A percentile compares a stretch with the other conserved stretches of the same genome.
Evolutionary conservation across 2,888 invertebrate genomes (phyloP).

Genomic region (Drosophila birchii): DNA sequence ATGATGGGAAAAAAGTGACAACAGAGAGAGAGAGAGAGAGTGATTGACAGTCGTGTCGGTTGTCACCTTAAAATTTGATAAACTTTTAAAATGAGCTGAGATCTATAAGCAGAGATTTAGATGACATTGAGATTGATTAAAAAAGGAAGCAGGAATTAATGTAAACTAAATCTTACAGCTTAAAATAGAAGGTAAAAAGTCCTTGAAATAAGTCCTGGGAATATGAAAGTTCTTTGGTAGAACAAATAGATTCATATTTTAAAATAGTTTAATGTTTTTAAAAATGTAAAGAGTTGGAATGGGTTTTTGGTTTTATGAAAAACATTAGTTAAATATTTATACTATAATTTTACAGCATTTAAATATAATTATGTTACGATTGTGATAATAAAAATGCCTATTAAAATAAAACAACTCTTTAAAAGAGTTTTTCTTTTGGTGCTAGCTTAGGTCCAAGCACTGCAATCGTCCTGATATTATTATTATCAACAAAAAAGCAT

Average conservation of each 20-base stretch:
- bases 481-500: neutral
- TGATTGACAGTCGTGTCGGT: conserved; percentile 29
- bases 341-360: too few species aligned
- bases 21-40: conserved; percentile 20
- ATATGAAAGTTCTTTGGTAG: neutral
- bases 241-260: neutral
- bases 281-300: neutral
- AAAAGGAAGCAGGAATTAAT: neutral
- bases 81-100: neutral
- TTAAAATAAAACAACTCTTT: neutral
- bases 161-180: neutral
- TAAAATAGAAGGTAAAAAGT: neutral
- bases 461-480: neutral
- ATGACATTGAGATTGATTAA: conserved; percentile 1
- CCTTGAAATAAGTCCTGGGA: neutral
- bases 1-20: conserved; percentile 38
- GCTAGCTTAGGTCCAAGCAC: too few species aligned
- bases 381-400: neutral
- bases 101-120: neutral
- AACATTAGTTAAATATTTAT: too few species aligned
- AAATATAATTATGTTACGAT: too few species aligned
- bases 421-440: too few species aligned
- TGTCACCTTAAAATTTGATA: conserved; percentile 11
- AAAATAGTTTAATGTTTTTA: neutral
- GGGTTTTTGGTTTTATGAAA: too few species aligned